Conservation (phyloP, 2,113 vertebrate species). For the Sus scrofa region T2T-Sscrofa CM000817.6:94766501-94767000, state of each 20-base stretch:
- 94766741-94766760: slow-evolving; percentile 69
- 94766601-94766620: not conserved
- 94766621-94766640: slow-evolving; percentile 55
- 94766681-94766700: slow-evolving; percentile 75
- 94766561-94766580: no score
- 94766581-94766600: not conserved
- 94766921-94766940: not conserved
- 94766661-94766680: slow-evolving; percentile 67
- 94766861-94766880: not conserved
- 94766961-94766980: not conserved
- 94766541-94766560: not conserved
- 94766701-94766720: slow-evolving; percentile 67
- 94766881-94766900: not conserved
- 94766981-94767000: not conserved
- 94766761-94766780: slow-evolving; percentile 59
- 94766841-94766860: slow-evolving; percentile 32
- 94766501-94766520: no score
- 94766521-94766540: not conserved
- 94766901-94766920: not conserved
- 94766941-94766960: not conserved
- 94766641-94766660: slow-evolving; percentile 22
- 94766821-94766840: slow-evolving; percentile 5
- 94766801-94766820: slow-evolving; percentile 11
- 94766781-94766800: slow-evolving; percentile 29
- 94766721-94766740: slow-evolving; percentile 61